Evolutionary conservation across 2,113 vertebrate genomes (phyloP), one percentile per base, ranked within the genome.

Genomic region (Chrysochloris asiatica): DNA sequence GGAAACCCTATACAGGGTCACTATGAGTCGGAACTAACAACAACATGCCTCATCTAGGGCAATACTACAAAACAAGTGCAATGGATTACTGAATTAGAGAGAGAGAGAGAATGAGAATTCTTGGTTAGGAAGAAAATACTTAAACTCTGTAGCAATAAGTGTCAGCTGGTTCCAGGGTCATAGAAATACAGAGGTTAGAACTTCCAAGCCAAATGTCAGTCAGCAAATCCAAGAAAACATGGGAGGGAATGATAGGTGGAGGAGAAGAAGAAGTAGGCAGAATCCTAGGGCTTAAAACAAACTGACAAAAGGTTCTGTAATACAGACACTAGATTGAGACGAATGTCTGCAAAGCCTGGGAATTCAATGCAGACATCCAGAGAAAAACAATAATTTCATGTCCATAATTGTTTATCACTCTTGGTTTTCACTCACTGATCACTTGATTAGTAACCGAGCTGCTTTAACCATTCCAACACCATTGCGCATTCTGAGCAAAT

Each of bases 271-370:
- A 28, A 43, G 16, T 38, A 24, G 65, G 8, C 12, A 28, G 26
- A 13, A 75, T 47, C 14, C 12, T 47, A 28, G 30, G 26, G 21
- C 45, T 56, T 86, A 72, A 82, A 92, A 63, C 38, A 73, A 65
- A 77, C 41, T 63, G 89, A 73, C 72, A 61, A 36, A 47, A 52
- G 17, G 14, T 75, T 79, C 88, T 38, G n/a, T 0, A 84, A 22
- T 65, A 84, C 83, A 82, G 45, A 94, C 26, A 85, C 45, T 8
- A 76, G 56, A 75, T 3, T 61, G 61, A 83, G 56, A n/a, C 30
- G 59, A 65, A 89, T 63, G 88, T 84, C 54, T 80, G 30, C 43
- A 94, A 84, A 95, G 22, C 50, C 79, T 48, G n/a, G 50, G 28
- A 71, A 86, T 77, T 89, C 59, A 80, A 11, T 30, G 50, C 50